These are phyloP conservation scores for Conchocele bisecta DNA, from an alignment of 2,888 invertebrate genomes.

Conservation along the genomic window DNA sequence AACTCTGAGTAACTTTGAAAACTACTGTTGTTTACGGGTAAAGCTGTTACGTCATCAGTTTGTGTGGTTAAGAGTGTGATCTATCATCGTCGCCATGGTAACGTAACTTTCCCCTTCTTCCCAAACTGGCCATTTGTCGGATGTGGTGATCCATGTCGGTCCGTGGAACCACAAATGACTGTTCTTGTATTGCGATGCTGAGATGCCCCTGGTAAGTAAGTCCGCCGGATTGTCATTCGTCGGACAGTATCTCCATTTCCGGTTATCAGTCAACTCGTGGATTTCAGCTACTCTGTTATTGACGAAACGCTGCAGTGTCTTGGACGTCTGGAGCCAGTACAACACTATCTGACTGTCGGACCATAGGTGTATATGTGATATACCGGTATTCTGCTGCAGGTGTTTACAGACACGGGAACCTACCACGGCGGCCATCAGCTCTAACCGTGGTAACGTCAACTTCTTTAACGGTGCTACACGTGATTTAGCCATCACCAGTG, in stretches of 20 bases:
- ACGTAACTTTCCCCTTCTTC: too few relatives aligned
- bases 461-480: slow-evolving; percentile 38
- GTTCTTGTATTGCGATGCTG: background rate
- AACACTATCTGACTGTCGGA: slow-evolving; percentile 33
- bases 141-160: slow-evolving; percentile 18
- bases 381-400: too few relatives aligned
- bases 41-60: too few relatives aligned
- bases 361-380: too few relatives aligned
- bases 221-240: slow-evolving; percentile 34
- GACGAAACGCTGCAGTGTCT: slow-evolving; percentile 21
- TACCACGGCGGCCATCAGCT: slow-evolving; percentile 41
- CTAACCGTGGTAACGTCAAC: slow-evolving; percentile 35
- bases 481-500: slow-evolving; percentile 32
- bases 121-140: too few relatives aligned
- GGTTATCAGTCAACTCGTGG: background rate
- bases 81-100: too few relatives aligned
- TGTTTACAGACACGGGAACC: slow-evolving; percentile 35
- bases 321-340: slow-evolving; percentile 25
- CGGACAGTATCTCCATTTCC: slow-evolving; percentile 30
- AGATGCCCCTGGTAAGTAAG: slow-evolving; percentile 30
- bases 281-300: slow-evolving; percentile 25
- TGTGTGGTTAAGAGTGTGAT: too few relatives aligned
- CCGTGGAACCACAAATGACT: slow-evolving; percentile 8
- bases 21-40: too few relatives aligned
- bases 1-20: too few relatives aligned